Conservation (phyloP, 1,140 invertebrate genomes). For the Chymomyza costata region DNA sequence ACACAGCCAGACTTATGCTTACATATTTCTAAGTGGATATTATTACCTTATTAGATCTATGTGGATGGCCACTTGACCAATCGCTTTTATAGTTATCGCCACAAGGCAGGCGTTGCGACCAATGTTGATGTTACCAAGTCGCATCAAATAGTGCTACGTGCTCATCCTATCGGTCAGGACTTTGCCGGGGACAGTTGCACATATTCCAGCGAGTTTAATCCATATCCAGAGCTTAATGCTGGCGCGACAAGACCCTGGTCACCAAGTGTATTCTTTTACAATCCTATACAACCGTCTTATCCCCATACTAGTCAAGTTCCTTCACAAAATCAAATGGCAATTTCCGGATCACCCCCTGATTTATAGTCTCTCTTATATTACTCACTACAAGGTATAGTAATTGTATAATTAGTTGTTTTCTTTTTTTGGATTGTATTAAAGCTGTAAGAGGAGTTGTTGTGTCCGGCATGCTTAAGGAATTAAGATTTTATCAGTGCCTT, state of each 20-base stretch:
- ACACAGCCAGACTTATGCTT: not conserved
- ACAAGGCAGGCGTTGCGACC: constrained; percentile 58
- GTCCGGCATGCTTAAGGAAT: too few species aligned
- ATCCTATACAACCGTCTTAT: constrained; percentile 33
- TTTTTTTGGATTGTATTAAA: too few species aligned
- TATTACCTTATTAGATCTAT: constrained; percentile 42
- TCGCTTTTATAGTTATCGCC: constrained; percentile 52
- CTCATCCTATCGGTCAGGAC: constrained; percentile 42
- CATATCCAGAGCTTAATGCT: constrained; percentile 42
- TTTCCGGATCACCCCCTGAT: too few species aligned
- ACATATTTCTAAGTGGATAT: not conserved
- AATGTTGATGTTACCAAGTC: constrained; percentile 51
- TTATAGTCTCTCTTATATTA: too few species aligned
- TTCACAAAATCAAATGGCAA: not conserved
- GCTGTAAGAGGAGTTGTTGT: too few species aligned
- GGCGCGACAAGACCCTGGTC: constrained; percentile 46
- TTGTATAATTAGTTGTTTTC: too few species aligned
- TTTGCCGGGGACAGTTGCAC: constrained; percentile 24
- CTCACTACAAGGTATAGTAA: too few species aligned
- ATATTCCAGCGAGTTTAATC: not conserved
- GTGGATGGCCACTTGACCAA: constrained; percentile 66
- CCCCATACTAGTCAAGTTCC: constrained; percentile 46
- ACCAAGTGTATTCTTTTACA: constrained; percentile 58
- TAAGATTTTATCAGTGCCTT: too few species aligned
- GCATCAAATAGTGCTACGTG: constrained; percentile 56